Percentiles rank a stretch among this genome's conserved stretches.
Conservation (phyloP, 2,113 vertebrate species). For the Irena cyanogastra region DNA sequence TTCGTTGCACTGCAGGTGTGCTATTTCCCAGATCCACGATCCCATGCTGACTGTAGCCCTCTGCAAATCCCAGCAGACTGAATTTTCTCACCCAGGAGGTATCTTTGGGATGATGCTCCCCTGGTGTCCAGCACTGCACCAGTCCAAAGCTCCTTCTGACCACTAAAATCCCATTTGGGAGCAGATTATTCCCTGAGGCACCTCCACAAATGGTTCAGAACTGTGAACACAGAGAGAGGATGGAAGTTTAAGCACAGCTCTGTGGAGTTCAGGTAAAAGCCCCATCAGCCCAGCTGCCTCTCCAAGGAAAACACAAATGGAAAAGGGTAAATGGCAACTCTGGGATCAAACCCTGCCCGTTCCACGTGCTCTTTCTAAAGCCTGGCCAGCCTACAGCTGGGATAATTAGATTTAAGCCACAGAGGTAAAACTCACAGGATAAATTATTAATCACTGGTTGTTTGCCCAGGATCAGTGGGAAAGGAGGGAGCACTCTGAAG, state of each 20-base stretch:
- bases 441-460: slow-evolving; percentile 1
- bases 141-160: not conserved
- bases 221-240: not conserved
- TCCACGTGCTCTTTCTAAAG: not conserved
- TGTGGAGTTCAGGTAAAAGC: not conserved
- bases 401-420: not conserved
- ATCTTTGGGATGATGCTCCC: not conserved
- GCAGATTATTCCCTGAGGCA: not conserved
- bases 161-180: not conserved
- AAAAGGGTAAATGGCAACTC: not conserved
- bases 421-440: not conserved
- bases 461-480: not conserved
- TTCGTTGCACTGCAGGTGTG: not conserved
- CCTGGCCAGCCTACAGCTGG: not conserved
- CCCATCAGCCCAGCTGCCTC: not conserved
- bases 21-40: not conserved
- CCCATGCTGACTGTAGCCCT: not conserved
- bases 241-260: not conserved
- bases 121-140: not conserved
- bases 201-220: not conserved
- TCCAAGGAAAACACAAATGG: not conserved
- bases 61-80: not conserved
- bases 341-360: not conserved
- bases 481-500: not conserved
- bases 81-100: not conserved